Conservation (phyloP, 1,140 invertebrate species). For the Ganaspis sp. region DNA sequence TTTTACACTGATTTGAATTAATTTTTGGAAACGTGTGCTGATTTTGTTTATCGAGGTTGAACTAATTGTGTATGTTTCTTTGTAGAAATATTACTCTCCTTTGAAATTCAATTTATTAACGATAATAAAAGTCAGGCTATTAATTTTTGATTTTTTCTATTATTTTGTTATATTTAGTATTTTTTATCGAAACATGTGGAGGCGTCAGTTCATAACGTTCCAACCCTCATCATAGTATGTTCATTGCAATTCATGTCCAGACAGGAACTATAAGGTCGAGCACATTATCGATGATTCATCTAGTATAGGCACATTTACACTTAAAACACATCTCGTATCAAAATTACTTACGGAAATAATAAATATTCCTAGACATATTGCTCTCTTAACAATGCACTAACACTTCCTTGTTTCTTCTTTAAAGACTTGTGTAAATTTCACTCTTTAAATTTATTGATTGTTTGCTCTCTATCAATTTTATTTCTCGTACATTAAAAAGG, state of each 20-base stretch:
- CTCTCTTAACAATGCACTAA: neutral
- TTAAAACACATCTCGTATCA: neutral
- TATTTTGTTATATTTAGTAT: neutral
- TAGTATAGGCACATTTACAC: neutral
- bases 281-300: conserved; percentile 21
- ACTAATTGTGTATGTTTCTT: neutral
- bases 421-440: neutral
- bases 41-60: neutral
- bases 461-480: too few relatives aligned
- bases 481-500: too few relatives aligned
- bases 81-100: too few relatives aligned
- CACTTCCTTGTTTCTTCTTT: neutral
- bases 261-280: neutral
- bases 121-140: neutral
- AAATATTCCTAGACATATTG: neutral
- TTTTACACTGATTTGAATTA: conserved; percentile 18
- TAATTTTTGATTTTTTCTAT: neutral
- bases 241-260: neutral
- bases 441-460: neutral
- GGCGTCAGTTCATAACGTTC: neutral
- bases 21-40: neutral
- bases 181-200: neutral
- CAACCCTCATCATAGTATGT: neutral
- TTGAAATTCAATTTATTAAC: too few relatives aligned
- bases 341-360: conserved; percentile 18